phyloP scores from a whole-genome alignment of 2,888 invertebrate genomes.

The Acronicta leporina region DNA sequence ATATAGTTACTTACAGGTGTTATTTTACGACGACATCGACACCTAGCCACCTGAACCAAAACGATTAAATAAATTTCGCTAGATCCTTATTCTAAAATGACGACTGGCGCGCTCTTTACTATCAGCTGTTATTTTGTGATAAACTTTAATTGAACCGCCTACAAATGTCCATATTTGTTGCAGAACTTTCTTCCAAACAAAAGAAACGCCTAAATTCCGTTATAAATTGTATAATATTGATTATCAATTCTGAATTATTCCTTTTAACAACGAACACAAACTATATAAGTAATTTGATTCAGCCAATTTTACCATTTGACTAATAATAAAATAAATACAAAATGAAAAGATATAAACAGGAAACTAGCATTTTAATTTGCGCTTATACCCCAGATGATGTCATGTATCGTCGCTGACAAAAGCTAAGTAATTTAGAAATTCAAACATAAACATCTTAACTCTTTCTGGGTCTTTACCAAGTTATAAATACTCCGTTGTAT shows the following conservation, averaged over 20 bases:
- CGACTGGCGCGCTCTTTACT: background rate
- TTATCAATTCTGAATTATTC: constrained; percentile 33
- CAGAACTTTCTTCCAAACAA: constrained; percentile 7
- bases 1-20: background rate
- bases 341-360: constrained; percentile 75
- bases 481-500: background rate
- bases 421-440: constrained; percentile 43
- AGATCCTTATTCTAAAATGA: constrained; percentile 14
- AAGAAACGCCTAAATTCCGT: constrained; percentile 21
- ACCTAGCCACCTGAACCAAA: background rate
- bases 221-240: constrained; percentile 25
- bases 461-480: background rate
- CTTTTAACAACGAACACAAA: constrained; percentile 43
- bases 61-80: background rate
- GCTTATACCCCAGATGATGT: constrained; percentile 78
- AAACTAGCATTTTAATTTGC: constrained; percentile 81
- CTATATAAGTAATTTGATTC: constrained; percentile 56
- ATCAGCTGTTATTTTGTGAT: constrained; percentile 3
- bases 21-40: background rate
- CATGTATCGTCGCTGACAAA: constrained; percentile 71
- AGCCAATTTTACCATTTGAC: constrained; percentile 64
- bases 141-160: constrained; percentile 31
- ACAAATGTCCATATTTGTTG: constrained; percentile 15
- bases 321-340: constrained; percentile 70
- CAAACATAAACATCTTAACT: constrained; percentile 28